Evolutionary conservation across 2,888 invertebrate genomes (phyloP), one percentile per base, ranked within the genome.

Genomic region (Agrilus biguttatus): DNA sequence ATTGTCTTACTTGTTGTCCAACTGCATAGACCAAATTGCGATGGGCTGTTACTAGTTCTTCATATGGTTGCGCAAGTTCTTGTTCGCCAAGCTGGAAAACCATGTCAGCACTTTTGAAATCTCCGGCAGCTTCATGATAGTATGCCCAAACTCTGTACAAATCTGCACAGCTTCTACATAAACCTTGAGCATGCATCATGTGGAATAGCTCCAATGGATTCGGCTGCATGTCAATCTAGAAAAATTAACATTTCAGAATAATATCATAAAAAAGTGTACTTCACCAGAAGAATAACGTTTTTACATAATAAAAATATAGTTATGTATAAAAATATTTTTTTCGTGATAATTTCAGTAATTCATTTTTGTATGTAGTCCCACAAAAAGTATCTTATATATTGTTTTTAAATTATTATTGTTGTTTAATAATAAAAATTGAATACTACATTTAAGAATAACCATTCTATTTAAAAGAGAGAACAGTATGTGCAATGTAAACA

Each of bases 61-160:
- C 83, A 34, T 75, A 64, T 0, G 93, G 93, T 57, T 90, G 78
- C 2, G 92, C 92, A 33, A 75, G 72, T 41, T 78, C 77, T 38
- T 77, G 72, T 36, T 88, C 71, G 1, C 92, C 95, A 51, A 81
- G 67, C 56, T 79, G 72, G 59, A 84, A 88, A 19, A 93, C 79
- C 53, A 80, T 75, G 63, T 90, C 83, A 0, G 93, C 92, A 57
- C 78, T 78, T 58, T 83, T 83, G 54, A 77, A 80, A 69, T 92
- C 88, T 21, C 83, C 83, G 38, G 74, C 71, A 50, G 80, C 77
- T 63, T 93, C 93, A 55, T 87, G 78, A 55, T 86, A 84, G 59
- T 83, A 84, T 0, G 93, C 87, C 90, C 93, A 93, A 10, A 85
- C 83, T 52, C 83, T 77, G 61, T 92, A 95, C 59, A 92, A 81